A percentile compares a stretch with the other conserved stretches of the same genome.
These are phyloP conservation scores for Chalcis sispes DNA, from an alignment of 2,888 invertebrate species.

Conservation along the genomic window DNA sequence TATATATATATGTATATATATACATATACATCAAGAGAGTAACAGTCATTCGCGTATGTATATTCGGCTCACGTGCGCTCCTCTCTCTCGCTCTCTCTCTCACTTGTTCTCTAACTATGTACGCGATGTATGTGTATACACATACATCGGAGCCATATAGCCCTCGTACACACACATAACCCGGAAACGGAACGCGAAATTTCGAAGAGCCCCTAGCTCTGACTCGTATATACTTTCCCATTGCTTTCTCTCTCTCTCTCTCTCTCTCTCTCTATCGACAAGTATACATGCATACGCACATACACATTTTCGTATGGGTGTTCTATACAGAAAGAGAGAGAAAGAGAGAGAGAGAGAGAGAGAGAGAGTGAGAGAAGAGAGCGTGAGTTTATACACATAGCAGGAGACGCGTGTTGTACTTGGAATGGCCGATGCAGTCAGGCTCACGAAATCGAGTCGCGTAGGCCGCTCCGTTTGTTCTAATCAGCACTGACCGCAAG, in stretches of 20 bases:
- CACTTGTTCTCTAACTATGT: too few species aligned
- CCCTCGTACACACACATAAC: slow-evolving; percentile 3
- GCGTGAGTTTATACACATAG: neutral
- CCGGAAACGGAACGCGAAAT: slow-evolving; percentile 30
- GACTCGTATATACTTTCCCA: too few species aligned
- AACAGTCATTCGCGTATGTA: too few species aligned
- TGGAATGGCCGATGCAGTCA: slow-evolving; percentile 48
- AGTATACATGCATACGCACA: neutral
- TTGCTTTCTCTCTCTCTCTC: too few species aligned
- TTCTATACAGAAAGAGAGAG: too few species aligned
- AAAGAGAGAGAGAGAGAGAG: too few species aligned
- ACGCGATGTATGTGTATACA: too few species aligned
- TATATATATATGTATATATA: neutral
- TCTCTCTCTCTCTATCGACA: neutral
- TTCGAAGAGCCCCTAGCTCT: neutral
- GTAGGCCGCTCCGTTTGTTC: slow-evolving; percentile 75
- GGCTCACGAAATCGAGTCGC: slow-evolving; percentile 72
- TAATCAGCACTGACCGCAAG: slow-evolving; percentile 74
- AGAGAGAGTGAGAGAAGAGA: neutral
- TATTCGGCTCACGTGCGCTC: too few species aligned
- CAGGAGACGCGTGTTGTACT: too few species aligned
- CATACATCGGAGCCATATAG: neutral
- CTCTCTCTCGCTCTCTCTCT: too few species aligned
- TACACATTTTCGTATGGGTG: too few species aligned
- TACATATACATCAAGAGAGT: too few species aligned